A percentile compares a stretch with the other conserved stretches of the same genome.
phyloP scores from a whole-genome alignment of 2,797 vertebrate species.

The Rhabdophis nuchalis region DNA sequence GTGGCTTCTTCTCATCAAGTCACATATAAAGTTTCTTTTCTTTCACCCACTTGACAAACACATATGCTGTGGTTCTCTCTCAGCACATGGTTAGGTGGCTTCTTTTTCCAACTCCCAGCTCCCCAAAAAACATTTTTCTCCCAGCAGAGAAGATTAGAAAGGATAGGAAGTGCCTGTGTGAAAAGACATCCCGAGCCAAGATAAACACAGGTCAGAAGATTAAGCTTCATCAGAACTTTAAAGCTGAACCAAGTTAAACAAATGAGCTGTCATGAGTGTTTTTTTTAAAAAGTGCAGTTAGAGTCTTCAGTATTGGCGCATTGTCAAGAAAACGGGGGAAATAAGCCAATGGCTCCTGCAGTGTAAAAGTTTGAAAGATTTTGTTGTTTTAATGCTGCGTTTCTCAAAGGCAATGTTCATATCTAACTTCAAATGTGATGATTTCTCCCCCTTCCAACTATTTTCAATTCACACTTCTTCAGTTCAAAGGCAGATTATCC shows the following conservation, averaged over 20 bases:
- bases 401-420: conserved; percentile 55
- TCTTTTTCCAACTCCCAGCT: conserved; percentile 42
- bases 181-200: conserved; percentile 63
- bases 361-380: conserved; percentile 55
- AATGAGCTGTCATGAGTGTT: conserved; percentile 67
- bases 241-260: conserved; percentile 69
- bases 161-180: conserved; percentile 69
- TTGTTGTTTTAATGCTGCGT: conserved; percentile 58
- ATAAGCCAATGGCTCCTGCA: conserved; percentile 62
- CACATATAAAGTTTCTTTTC: conserved; percentile 46
- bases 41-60: conserved; percentile 39
- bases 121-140: background rate
- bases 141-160: conserved; percentile 68
- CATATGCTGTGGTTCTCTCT: conserved; percentile 42
- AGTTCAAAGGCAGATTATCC: conserved; percentile 12
- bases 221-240: conserved; percentile 72
- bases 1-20: conserved; percentile 29
- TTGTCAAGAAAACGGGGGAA: conserved; percentile 51
- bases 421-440: conserved; percentile 53
- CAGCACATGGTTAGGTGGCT: conserved; percentile 42
- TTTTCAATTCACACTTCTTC: conserved; percentile 17
- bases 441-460: conserved; percentile 12
- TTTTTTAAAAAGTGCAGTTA: conserved; percentile 35
- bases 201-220: conserved; percentile 72
- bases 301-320: conserved; percentile 54